Percentiles rank a stretch among this genome's conserved stretches.
These are phyloP conservation scores for Macrotis lagotis DNA, from an alignment of 2,113 vertebrate species.

Conservation along the genomic window DNA sequence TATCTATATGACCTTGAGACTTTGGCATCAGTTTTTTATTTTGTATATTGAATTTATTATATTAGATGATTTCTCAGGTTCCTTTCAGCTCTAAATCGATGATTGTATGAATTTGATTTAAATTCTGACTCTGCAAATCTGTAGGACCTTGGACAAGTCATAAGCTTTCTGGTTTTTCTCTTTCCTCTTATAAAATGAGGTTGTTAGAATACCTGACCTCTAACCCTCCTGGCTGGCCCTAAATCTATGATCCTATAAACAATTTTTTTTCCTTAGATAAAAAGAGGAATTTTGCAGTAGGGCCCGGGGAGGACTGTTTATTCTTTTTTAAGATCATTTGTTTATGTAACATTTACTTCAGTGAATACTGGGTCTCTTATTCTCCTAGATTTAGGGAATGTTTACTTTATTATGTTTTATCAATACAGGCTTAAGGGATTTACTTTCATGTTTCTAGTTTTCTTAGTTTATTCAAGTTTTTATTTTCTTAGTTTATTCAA, in stretches of 20 bases:
- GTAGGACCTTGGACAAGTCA: not conserved
- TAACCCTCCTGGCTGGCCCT: not conserved
- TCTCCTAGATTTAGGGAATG: not conserved
- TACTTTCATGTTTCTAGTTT: constrained; percentile 12
- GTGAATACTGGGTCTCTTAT: not conserved
- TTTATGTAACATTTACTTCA: not conserved
- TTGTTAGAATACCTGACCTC: not conserved
- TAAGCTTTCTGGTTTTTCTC: not conserved
- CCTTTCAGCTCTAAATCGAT: not conserved
- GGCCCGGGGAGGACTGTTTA: not conserved
- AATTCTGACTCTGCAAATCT: not conserved
- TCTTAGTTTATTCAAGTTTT: no score
- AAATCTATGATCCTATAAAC: not conserved
- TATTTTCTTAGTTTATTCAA: not conserved
- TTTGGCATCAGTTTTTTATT: not conserved
- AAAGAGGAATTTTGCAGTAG: not conserved
- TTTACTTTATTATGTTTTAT: constrained; percentile 18
- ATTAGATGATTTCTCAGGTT: not conserved
- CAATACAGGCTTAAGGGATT: not conserved
- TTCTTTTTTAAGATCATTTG: not conserved
- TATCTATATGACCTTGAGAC: not conserved
- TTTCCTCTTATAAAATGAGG: not conserved
- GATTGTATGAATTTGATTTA: not conserved
- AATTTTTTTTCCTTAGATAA: not conserved
- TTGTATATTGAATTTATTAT: not conserved